Evolutionary conservation across 2,797 vertebrate genomes (phyloP), one percentile per base, ranked within the genome.

Genomic region (Pseudochirops cupreus): DNA sequence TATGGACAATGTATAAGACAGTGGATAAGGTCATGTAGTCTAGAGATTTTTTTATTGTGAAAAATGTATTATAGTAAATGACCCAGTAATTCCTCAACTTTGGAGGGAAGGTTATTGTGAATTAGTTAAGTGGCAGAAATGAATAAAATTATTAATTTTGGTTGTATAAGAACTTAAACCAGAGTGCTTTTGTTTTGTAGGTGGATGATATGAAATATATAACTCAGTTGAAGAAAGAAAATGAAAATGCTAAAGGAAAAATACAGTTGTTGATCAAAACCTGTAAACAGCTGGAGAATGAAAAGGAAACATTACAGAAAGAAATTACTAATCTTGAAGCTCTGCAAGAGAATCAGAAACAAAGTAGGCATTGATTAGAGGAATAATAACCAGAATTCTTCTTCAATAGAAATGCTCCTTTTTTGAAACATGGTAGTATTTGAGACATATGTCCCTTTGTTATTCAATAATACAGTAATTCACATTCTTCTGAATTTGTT

Each of bases 211-310:
- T 98, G 52, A 98, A 99, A 4, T 67, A 97, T 18, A 95, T 94
- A 21, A 56, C 96, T 95, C 98, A 98, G 24, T 96, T 99, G 95
- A 98, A 98, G 94, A 99, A 99, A 96, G 99, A 99, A 95, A 99
- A 98, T 94, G 99, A 99, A 56, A 97, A 97, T 56, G 98, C 99
- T 55, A 97, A 98, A 94, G 99, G 98, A 97, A 98, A 99, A 98
- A 98, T 99, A 90, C 98, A 98, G 91, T 98, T 99, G 33, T 99
- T 99, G 99, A 99, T 99, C 98, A 99, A 99, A 97, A 99, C 98
- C 26, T 99, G 99, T 98, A 99, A 99, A 97, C 99, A 99, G 96
- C 98, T 99, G 98, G 99, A 99, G 98, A 98, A 98, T 96, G 99
- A 99, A 97, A 99, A 99, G 93, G 97, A 99, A 96, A 53, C 91